A percentile compares a stretch with the other conserved stretches of the same genome.
Evolutionary conservation across 2,888 invertebrate species (phyloP).

Genomic region (Drosophila demipolita): DNA sequence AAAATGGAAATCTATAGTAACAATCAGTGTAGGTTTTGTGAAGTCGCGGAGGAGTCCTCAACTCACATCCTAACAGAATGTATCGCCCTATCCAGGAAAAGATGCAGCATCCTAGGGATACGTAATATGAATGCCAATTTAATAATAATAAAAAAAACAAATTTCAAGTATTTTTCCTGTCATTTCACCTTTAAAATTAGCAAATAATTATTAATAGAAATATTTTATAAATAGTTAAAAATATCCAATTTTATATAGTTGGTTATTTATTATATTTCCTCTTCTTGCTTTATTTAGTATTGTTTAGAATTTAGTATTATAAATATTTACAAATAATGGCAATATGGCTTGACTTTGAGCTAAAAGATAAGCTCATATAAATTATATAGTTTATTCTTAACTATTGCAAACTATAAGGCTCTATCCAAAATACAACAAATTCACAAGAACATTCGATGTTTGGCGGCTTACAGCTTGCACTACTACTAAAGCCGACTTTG

Average conservation of each 20-base stretch:
- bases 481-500: constrained; percentile 11
- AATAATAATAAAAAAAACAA: constrained; percentile 26
- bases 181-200: constrained; percentile 28
- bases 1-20: too few relatives aligned
- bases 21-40: too few relatives aligned
- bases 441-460: constrained; percentile 60
- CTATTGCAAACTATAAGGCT: constrained; percentile 56
- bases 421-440: constrained; percentile 38
- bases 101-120: too few relatives aligned
- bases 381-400: constrained; percentile 22
- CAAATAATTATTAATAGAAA: constrained; percentile 35
- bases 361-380: constrained; percentile 35
- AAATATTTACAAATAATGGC: constrained; percentile 74
- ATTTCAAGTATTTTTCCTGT: background rate
- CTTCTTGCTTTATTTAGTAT: background rate
- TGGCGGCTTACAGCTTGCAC: constrained; percentile 49
- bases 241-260: constrained; percentile 45
- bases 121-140: too few relatives aligned
- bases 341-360: constrained; percentile 59
- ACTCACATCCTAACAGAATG: too few relatives aligned
- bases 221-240: constrained; percentile 56
- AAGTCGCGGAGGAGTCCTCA: too few relatives aligned
- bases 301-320: background rate
- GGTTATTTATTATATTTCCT: background rate
- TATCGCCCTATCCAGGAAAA: too few relatives aligned